Base-by-base conservation (phyloP, 2,113 vertebrate genomes). In the Syrmaticus mikado region DNA sequence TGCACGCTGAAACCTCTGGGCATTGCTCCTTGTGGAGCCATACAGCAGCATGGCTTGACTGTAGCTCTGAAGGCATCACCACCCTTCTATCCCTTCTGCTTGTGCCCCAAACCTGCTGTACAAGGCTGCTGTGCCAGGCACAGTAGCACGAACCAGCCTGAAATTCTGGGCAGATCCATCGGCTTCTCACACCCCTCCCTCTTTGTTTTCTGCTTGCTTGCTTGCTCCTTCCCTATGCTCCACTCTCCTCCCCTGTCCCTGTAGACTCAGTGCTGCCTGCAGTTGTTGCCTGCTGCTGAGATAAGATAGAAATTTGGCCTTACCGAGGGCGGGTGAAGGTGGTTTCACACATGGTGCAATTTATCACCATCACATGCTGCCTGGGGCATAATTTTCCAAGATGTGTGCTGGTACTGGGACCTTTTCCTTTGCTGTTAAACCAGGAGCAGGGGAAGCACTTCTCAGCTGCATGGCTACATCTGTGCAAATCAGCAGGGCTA, bases 91-190 rank as follows among this genome's bases (percentile, higher is more conserved):
- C 75, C 36, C 55, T 30, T 50, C 68, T 61, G 71, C 50, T 78
- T 16, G 13, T 53, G 38, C 52, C 2, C 43, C 32, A 36, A 19
- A 11, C 40, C 40, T 52, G 53, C 48, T 71, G 46, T 32, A 27
- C 27, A 34, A 71, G 34, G 27, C 34, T 8, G 6, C 13, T 7
- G 34, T 48, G 68, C 50, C 25, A 18, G 0, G 0, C 9, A 3
- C 2, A 3, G 81, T 4, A 60, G 78, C 4, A 1, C 50, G 6
- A 27, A 6, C 1, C 66, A 52, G 62, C 8, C 18, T 0, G 0
- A 48, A 65, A 38, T 30, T 21, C 79, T 41, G 75, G 28, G 24
- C 45, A 50, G n/a, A 48, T 73, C 0, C 0, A 38, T 15, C 19
- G 10, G 43, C 53, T 85, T 57, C 43, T 78, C 15, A 22, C 11